Conservation (phyloP, 1,140 invertebrate species). For the Drosophila subobscura region DNA sequence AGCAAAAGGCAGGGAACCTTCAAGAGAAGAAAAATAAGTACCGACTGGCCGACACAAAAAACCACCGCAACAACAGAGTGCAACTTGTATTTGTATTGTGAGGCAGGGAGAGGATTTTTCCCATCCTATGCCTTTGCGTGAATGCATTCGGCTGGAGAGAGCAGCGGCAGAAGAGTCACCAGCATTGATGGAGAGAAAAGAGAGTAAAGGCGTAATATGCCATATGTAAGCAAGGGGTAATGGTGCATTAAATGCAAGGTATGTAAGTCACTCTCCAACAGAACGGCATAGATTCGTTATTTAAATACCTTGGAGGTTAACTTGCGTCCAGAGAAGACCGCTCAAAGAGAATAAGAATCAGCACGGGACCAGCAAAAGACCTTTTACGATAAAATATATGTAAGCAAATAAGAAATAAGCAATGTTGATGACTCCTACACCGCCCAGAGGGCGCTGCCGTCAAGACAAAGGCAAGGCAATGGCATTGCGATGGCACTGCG, state of each 20-base stretch:
- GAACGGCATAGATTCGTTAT: too few species aligned
- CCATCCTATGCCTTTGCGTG: not conserved
- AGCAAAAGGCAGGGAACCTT: conserved; percentile 27
- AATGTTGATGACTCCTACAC: conserved; percentile 72
- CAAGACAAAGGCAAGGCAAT: conserved; percentile 38
- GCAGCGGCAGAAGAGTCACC: not conserved
- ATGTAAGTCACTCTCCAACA: too few species aligned
- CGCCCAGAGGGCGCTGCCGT: conserved; percentile 46
- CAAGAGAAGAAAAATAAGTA: conserved; percentile 30
- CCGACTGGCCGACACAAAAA: conserved; percentile 3
- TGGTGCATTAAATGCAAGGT: not conserved
- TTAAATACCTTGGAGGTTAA: too few species aligned
- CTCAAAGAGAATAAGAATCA: not conserved
- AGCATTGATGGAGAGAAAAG: not conserved
- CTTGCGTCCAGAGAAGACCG: too few species aligned
- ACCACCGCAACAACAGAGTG: conserved; percentile 50
- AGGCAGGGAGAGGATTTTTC: conserved; percentile 16
- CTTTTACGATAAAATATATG: not conserved
- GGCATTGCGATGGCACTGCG: not conserved
- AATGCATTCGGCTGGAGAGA: not conserved
- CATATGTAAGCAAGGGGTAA: not conserved
- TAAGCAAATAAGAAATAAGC: conserved; percentile 62
- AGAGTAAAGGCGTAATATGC: not conserved
- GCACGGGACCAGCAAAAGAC: conserved; percentile 42
- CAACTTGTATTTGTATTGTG: conserved; percentile 73